These are phyloP conservation scores for Branchipolynoe longqiensis DNA, from an alignment of 2,888 invertebrate species.

Conservation along the genomic window DNA sequence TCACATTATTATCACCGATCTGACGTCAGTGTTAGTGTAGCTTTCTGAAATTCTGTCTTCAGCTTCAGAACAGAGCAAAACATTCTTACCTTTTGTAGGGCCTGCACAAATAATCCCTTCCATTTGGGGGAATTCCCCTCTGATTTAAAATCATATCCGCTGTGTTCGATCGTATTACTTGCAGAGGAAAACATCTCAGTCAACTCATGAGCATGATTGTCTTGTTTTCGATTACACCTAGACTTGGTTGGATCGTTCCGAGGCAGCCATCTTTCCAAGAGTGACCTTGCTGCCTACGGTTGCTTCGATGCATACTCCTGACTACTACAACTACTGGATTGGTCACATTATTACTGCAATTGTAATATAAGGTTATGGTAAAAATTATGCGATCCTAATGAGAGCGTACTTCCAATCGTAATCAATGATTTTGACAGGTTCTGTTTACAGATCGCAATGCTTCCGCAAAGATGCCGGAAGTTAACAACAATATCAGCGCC, in stretches of 20 bases:
- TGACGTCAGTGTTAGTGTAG: no score
- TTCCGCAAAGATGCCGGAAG: slow-evolving; percentile 63
- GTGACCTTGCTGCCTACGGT: slow-evolving; percentile 54
- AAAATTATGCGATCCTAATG: slow-evolving; percentile 5
- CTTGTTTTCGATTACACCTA: slow-evolving; percentile 51
- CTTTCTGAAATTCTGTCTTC: no score
- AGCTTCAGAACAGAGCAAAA: no score
- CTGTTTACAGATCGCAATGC: slow-evolving; percentile 63
- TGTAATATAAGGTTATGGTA: not conserved
- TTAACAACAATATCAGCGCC: slow-evolving; percentile 45
- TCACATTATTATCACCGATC: no score
- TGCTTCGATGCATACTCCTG: slow-evolving; percentile 27
- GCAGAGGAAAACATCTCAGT: slow-evolving; percentile 62
- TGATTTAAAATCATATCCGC: slow-evolving; percentile 90
- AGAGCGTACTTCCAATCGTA: slow-evolving; percentile 12
- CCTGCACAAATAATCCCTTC: slow-evolving; percentile 93
- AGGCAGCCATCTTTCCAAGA: slow-evolving; percentile 58
- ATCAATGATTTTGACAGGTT: slow-evolving; percentile 59
- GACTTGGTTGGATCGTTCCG: slow-evolving; percentile 47
- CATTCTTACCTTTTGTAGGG: slow-evolving; percentile 91
- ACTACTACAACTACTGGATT: not conserved
- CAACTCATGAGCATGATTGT: slow-evolving; percentile 50
- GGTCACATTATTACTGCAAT: slow-evolving; percentile 52
- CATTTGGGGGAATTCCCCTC: slow-evolving; percentile 95
- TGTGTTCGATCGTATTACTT: slow-evolving; percentile 58